A percentile compares a stretch with the other conserved stretches of the same genome.
Conservation (phyloP, 2,888 invertebrate genomes). For the Rotaria socialis region DNA sequence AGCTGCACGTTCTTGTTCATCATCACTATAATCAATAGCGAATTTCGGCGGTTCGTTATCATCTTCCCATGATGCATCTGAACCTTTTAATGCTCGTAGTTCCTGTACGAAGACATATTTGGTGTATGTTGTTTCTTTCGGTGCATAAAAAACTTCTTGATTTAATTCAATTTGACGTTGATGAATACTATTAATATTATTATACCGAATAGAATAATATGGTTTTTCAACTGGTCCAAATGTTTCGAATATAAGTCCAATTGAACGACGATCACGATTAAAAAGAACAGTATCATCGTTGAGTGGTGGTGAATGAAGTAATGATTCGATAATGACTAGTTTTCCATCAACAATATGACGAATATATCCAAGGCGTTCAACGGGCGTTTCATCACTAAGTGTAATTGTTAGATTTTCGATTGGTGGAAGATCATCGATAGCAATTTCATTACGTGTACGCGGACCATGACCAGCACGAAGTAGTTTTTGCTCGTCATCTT, state of each 20-base stretch:
- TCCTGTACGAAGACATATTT: conserved; percentile 42
- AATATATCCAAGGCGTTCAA: conserved; percentile 42
- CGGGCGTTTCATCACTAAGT: conserved; percentile 32
- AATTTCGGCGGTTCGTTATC: conserved; percentile 46
- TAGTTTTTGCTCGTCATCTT: conserved; percentile 39
- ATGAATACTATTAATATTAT: conserved; percentile 36
- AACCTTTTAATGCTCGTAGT: conserved; percentile 42
- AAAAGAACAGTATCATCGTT: conserved; percentile 45
- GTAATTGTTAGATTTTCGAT: conserved; percentile 41
- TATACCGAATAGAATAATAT: conserved; percentile 43
- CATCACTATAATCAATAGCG: conserved; percentile 46
- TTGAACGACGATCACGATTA: conserved; percentile 39
- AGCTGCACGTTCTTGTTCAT: conserved; percentile 45
- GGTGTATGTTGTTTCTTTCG: conserved; percentile 37
- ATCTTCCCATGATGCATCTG: conserved; percentile 47
- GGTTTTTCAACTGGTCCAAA: conserved; percentile 47
- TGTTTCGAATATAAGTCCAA: conserved; percentile 45
- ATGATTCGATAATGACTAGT: conserved; percentile 42
- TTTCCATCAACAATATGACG: conserved; percentile 42
- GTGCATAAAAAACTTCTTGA: conserved; percentile 37
- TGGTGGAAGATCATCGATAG: conserved; percentile 42
- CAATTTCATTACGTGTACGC: conserved; percentile 41
- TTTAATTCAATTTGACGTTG: conserved; percentile 20
- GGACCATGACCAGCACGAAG: conserved; percentile 35
- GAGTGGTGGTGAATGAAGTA: conserved; percentile 31